These are phyloP conservation scores for Pantherophis vulpinus DNA, from an alignment of 2,797 vertebrate genomes.

Conservation along the genomic window DNA sequence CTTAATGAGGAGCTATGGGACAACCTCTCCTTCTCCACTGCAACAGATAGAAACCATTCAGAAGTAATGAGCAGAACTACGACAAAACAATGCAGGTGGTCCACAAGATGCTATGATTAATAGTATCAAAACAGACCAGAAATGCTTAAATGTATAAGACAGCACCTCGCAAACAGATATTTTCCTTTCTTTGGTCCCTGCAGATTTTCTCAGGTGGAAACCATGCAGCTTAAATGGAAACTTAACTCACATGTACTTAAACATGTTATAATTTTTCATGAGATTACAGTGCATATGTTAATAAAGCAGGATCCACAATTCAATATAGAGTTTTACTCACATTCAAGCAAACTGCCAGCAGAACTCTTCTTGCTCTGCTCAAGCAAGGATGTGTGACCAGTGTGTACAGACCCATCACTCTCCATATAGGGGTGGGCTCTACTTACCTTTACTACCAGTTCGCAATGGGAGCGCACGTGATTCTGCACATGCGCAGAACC, in stretches of 20 bases:
- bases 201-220: neutral
- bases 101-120: neutral
- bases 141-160: neutral
- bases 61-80: neutral
- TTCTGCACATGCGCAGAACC: too few species aligned
- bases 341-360: neutral
- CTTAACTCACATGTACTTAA: neutral
- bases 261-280: neutral
- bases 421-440: neutral
- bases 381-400: neutral
- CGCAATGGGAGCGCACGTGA: too few species aligned
- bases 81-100: neutral
- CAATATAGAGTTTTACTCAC: neutral
- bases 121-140: neutral
- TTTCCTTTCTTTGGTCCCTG: neutral
- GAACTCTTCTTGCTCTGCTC: neutral
- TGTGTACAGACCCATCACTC: neutral
- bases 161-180: neutral
- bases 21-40: neutral
- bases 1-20: neutral
- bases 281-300: neutral
- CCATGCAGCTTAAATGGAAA: neutral
- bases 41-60: neutral
- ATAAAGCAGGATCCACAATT: neutral
- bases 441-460: too few species aligned